phyloP scores from a whole-genome alignment of 2,797 vertebrate genomes.

The Sebastes nivosus region DNA sequence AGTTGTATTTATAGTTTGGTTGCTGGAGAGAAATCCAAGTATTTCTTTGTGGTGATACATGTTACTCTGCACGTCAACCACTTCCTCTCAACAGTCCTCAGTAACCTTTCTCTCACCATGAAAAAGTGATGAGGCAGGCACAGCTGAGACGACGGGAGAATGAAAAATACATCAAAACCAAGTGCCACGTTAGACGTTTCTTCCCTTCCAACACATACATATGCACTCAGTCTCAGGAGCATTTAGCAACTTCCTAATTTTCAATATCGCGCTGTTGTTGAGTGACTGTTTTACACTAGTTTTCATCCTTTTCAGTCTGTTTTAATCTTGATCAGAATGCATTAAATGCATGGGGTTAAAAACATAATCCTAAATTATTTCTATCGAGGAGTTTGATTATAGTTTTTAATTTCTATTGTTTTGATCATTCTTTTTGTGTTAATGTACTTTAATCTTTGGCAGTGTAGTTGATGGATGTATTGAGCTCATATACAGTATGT shows the following conservation, averaged over 20 bases:
- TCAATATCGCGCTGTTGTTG: background rate
- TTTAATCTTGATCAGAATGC: too few species aligned
- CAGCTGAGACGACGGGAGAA: slow-evolving; percentile 5
- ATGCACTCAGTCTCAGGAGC: background rate
- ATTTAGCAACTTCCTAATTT: background rate
- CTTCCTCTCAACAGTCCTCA: slow-evolving; percentile 26
- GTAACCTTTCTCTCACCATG: slow-evolving; percentile 65
- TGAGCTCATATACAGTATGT: too few species aligned
- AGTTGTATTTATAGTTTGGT: background rate
- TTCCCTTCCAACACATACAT: background rate
- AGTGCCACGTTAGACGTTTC: background rate
- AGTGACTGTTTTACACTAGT: too few species aligned
- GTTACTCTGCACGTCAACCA: background rate
- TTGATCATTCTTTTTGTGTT: too few species aligned
- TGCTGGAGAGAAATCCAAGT: background rate
- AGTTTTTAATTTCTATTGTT: too few species aligned
- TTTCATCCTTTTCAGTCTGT: too few species aligned
- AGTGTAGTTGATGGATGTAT: too few species aligned
- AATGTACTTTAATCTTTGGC: too few species aligned
- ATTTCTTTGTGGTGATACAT: background rate
- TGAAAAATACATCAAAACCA: slow-evolving; percentile 70
- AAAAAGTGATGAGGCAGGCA: slow-evolving; percentile 77
- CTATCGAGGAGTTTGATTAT: too few species aligned
- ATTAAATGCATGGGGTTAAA: too few species aligned
- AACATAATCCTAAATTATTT: too few species aligned